Base-by-base conservation (phyloP, 2,797 vertebrate genomes). In the Diplodus puntazzo region DNA sequence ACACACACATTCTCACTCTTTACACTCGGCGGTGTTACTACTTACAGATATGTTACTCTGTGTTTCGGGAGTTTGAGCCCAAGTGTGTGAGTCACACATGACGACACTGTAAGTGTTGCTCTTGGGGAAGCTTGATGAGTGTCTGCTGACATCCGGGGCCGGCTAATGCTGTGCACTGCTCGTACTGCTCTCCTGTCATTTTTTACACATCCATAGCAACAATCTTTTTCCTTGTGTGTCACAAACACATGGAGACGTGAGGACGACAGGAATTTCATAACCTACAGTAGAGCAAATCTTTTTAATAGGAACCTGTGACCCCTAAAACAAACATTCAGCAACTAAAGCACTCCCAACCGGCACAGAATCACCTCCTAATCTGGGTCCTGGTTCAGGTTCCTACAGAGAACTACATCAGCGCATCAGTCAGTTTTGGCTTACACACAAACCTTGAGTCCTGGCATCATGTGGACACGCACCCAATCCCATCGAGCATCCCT, bases 1-100 rank as follows among this genome's bases (percentile, higher is more conserved):
- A 42, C 49, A 0, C 46, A 23, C 58, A 34, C 25, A 20, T 21
- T 62, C 64, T 67, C 46, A 49, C 27, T 61, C 54, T 58, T 50
- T 25, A 54, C 65, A 75, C 77, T 77, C 3, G 5, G 46, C n/a
- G 10, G 55, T 53, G 17, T 69, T 70, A 60, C 73, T 79, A 62
- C 63, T 50, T 25, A 42, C 73, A 72, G 58, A 66, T 39, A 59
- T 46, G 27, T 42, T 46, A 77, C 60, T 55, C n/a, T 70, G 50
- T 48, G 62, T 78, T 55, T 63, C 27, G 20, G 58, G 69, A 62
- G 68, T 73, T 48, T 48, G 57, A 5, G 34, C 20, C 14, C 16
- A 23, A 13, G 50, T 59, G 60, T 50, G 45, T 79, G 80, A 69
- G 76, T 82, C 83, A 82, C 79, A 82, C 69, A 80, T 79, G 75